These are phyloP conservation scores for Dryomyza anilis DNA, from an alignment of 2,888 invertebrate genomes.

Conservation along the genomic window DNA sequence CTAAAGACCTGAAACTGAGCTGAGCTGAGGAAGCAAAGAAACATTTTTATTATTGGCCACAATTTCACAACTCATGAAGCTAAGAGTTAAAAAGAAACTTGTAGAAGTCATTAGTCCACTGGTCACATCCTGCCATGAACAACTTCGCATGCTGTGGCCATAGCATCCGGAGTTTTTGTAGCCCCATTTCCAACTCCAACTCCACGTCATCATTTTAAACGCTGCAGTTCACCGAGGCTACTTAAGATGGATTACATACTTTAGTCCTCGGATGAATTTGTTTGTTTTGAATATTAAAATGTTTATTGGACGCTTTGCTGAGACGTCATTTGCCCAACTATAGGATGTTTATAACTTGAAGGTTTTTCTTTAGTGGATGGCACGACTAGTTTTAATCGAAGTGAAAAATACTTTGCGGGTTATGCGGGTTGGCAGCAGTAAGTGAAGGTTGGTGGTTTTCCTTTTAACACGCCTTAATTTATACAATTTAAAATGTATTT, in stretches of 20 bases:
- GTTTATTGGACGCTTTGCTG: constrained; percentile 5
- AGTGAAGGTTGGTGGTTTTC: no score
- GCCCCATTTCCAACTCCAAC: background rate
- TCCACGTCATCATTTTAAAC: background rate
- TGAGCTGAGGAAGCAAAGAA: background rate
- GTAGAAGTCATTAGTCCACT: background rate
- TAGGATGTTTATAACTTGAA: no score
- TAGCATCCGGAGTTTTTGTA: no score
- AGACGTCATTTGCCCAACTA: no score
- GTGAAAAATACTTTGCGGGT: no score
- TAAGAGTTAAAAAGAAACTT: background rate
- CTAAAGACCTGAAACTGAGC: background rate
- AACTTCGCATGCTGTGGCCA: no score
- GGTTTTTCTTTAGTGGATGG: background rate
- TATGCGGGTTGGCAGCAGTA: no score
- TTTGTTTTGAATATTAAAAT: constrained; percentile 24
- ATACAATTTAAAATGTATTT: no score
- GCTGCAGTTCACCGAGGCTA: constrained; percentile 4
- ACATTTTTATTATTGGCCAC: background rate
- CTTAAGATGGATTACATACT: constrained; percentile 16
- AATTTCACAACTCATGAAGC: background rate
- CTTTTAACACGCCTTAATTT: no score
- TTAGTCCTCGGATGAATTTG: constrained; percentile 16
- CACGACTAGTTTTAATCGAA: no score
- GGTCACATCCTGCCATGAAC: constrained; percentile 1